Percentiles rank a stretch among this genome's conserved stretches.
phyloP scores from a whole-genome alignment of 2,888 invertebrate species.

The Idaea aversata region DNA sequence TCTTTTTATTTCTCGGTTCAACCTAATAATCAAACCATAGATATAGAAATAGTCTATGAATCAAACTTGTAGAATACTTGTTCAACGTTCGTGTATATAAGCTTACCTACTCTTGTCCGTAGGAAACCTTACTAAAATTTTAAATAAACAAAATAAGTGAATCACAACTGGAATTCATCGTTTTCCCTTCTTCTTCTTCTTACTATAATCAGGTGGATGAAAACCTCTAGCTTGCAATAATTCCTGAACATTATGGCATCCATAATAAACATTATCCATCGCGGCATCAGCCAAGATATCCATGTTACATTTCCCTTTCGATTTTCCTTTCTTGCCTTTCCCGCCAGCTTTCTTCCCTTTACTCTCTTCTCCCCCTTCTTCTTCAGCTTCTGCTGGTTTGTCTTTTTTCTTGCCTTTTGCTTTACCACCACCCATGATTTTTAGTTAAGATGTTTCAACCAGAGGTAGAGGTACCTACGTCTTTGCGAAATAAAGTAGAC shows the following conservation, averaged over 20 bases:
- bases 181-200: constrained; percentile 92
- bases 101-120: no score
- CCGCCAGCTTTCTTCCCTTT: constrained; percentile 73
- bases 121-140: neutral
- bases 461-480: no score
- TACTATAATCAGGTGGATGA: constrained; percentile 92
- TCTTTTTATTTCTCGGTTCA: no score
- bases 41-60: no score
- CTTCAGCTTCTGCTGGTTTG: constrained; percentile 73
- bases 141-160: neutral
- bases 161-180: constrained; percentile 40
- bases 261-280: constrained; percentile 96
- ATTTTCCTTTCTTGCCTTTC: constrained; percentile 77
- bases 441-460: neutral
- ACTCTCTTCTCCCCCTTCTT: constrained; percentile 59
- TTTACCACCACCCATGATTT: constrained; percentile 60
- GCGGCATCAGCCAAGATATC: constrained; percentile 94
- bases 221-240: constrained; percentile 92
- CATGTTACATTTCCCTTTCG: constrained; percentile 85
- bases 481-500: no score
- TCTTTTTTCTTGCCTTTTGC: constrained; percentile 74
- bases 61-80: no score
- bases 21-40: no score
- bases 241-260: constrained; percentile 95
- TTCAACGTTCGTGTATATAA: no score